These are phyloP conservation scores for Listronotus oregonensis DNA, from an alignment of 1,140 invertebrate genomes.

Conservation along the genomic window DNA sequence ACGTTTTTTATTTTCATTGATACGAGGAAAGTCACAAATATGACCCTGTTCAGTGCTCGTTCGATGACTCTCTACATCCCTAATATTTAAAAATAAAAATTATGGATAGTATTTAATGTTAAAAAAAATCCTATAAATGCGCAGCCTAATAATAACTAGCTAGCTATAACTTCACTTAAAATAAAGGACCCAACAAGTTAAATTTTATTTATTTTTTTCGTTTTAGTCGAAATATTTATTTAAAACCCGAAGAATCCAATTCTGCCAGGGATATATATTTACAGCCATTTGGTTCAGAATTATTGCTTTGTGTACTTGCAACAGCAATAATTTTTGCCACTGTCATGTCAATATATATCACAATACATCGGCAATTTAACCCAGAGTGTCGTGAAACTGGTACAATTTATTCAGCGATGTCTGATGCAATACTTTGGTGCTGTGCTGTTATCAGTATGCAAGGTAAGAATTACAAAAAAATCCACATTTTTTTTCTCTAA, in stretches of 20 bases:
- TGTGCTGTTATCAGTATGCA: conserved; percentile 64
- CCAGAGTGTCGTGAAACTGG: background rate
- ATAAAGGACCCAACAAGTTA: too few species aligned
- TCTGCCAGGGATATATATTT: conserved; percentile 67
- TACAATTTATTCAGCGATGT: conserved; percentile 5
- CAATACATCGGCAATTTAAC: background rate
- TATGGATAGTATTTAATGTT: too few species aligned
- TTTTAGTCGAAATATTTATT: conserved; percentile 67
- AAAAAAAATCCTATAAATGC: too few species aligned
- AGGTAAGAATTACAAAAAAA: too few species aligned
- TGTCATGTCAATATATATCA: conserved; percentile 42
- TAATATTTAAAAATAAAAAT: too few species aligned
- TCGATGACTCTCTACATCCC: too few species aligned
- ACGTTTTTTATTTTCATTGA: too few species aligned
- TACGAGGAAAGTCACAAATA: too few species aligned
- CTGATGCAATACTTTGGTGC: conserved; percentile 20
- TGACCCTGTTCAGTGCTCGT: too few species aligned
- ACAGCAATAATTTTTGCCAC: conserved; percentile 60
- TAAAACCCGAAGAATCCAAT: conserved; percentile 64
- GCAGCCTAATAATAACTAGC: too few species aligned
- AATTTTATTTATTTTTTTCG: conserved; percentile 5
- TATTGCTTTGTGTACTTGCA: conserved; percentile 60
- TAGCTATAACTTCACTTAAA: too few species aligned
- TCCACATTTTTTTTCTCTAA: too few species aligned
- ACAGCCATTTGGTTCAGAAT: conserved; percentile 62